Evolutionary conservation across 2,888 invertebrate genomes (phyloP), one percentile per base, ranked within the genome.

Genomic region (Apamea anceps): DNA sequence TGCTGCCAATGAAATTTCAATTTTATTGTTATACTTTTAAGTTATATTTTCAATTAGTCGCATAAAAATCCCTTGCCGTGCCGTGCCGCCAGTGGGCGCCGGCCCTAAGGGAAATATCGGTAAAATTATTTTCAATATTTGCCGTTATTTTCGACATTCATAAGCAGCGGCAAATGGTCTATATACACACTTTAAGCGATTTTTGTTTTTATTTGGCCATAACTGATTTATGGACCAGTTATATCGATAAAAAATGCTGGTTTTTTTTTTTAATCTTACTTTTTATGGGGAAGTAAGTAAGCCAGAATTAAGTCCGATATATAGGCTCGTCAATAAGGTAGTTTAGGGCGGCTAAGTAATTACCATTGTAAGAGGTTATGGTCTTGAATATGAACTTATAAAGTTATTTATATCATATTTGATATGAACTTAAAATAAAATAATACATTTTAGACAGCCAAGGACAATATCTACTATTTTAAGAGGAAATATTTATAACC

Each of bases 241-340:
- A 48, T 7, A n/a, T 37, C 32, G 7, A 57, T 1, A 28, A 6
- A 62, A 18, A 32, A 1, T 25, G 37, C 0, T 25, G n/a, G 3
- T 60, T 48, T 10, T 2, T 37, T 28, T 63, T 32, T 8, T 2
- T 37, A 37, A 18, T 48, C 18, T 28, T 28, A 13, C 13, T 63
- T 25, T 57, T 57, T 18, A 45, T 2, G 10, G 18, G 10, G 15
- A 57, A 1, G n/a, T 54, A 60, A 2, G 71, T 13, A 2, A 2
- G 32, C 2, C 1, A 37, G n/a, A 45, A 45, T 57, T 5, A 70
- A 25, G 32, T 18, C 32, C 15, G 18, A 28, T 10, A 32, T 5
- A n/a, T 32, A 10, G 25, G 28, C 13, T 70, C 2, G 78, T 75
- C 78, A 82, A 54, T 78, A 85, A 85, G 84, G 84, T 85, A 82